phyloP scores from a whole-genome alignment of 2,113 vertebrate genomes.

The Pogona vitticeps region DNA sequence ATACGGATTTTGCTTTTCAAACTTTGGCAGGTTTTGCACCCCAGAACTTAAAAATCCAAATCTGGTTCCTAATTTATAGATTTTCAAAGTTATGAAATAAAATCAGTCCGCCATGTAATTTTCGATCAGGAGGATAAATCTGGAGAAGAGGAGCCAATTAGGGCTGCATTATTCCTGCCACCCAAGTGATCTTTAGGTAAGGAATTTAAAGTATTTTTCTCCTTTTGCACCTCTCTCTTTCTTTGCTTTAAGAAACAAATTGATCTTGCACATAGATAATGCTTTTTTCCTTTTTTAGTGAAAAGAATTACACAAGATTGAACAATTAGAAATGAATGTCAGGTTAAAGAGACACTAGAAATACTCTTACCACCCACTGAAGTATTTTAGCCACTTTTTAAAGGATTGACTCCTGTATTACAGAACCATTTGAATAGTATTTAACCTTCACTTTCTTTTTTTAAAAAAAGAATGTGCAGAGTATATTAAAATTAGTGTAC shows the following conservation, averaged over 20 bases:
- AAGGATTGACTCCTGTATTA: conserved; percentile 43
- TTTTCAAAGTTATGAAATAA: background rate
- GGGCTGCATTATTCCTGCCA: background rate
- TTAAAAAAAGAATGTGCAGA: conserved; percentile 28
- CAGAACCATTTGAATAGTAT: conserved; percentile 51
- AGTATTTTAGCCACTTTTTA: conserved; percentile 43
- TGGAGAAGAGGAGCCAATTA: background rate
- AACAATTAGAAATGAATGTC: conserved; percentile 47
- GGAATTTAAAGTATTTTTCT: background rate
- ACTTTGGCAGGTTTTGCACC: background rate
- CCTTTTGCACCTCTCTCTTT: conserved; percentile 24
- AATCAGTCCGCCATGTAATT: background rate
- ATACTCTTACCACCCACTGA: conserved; percentile 33
- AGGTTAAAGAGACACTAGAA: conserved; percentile 27
- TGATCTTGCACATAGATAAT: background rate
- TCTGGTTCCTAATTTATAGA: background rate
- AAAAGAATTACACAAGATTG: conserved; percentile 29
- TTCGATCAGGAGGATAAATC: background rate
- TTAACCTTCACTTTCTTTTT: conserved; percentile 48
- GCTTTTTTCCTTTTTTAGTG: conserved; percentile 16
- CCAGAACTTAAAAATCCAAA: background rate
- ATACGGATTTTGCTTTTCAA: background rate
- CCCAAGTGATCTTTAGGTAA: conserved; percentile 33
- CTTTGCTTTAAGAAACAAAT: conserved; percentile 38
- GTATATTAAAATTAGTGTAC: conserved; percentile 13